Evolutionary conservation across 92 coral and sea anemone species (phyloP).

Genomic region (Paragorgia papillata): DNA sequence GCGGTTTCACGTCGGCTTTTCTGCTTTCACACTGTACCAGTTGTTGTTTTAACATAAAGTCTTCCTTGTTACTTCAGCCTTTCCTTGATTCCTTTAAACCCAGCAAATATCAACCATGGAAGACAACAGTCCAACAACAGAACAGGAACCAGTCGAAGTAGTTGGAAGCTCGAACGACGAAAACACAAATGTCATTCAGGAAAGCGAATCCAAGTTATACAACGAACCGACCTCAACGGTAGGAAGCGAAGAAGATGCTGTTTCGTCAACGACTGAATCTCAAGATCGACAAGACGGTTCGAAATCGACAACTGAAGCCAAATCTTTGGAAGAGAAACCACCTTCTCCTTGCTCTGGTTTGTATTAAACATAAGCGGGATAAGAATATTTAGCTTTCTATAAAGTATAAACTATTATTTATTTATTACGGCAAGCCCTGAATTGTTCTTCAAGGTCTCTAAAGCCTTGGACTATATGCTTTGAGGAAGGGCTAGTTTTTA

Average conservation of each 20-base stretch:
- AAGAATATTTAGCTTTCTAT: background rate
- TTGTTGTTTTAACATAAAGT: background rate
- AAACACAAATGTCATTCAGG: background rate
- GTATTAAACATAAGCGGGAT: too few relatives aligned
- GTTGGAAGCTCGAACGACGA: background rate
- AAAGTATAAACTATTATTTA: slow-evolving; percentile 4
- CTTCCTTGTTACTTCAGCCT: background rate
- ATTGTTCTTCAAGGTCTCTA: background rate
- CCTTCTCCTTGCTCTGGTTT: background rate
- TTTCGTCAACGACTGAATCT: background rate
- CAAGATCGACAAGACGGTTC: slow-evolving; percentile 13
- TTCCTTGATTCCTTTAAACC: background rate
- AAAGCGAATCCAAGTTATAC: background rate
- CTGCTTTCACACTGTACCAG: background rate
- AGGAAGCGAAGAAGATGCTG: slow-evolving; percentile 17
- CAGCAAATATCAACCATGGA: slow-evolving; percentile 2
- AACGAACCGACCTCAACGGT: slow-evolving; percentile 11
- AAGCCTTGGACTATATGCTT: background rate
- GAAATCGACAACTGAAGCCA: slow-evolving; percentile 5
- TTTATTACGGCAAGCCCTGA: background rate
- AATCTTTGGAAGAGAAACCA: slow-evolving; percentile 22
- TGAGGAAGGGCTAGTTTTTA: background rate
- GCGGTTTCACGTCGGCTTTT: slow-evolving; percentile 3
- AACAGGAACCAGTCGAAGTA: background rate
- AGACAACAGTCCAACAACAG: slow-evolving; percentile 4